Conservation (phyloP, 2,797 vertebrate species). For the Morus bassanus region DNA sequence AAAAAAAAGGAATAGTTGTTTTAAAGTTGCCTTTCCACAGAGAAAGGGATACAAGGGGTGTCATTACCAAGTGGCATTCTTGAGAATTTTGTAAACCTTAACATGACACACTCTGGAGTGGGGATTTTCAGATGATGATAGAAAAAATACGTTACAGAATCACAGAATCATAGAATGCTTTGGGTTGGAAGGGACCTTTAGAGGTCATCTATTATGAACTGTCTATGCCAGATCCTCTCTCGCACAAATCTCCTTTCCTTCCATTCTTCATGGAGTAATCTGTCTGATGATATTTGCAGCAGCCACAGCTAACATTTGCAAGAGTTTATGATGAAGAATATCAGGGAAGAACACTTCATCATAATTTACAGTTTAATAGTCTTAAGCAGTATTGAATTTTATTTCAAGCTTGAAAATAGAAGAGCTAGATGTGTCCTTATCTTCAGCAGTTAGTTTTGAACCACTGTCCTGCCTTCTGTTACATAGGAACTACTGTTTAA, state of each 20-base stretch:
- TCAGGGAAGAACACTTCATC: background rate
- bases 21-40: background rate
- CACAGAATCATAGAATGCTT: too few species aligned
- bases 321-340: background rate
- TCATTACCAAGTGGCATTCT: background rate
- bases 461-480: background rate
- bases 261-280: background rate
- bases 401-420: background rate
- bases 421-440: background rate
- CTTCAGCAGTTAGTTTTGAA: background rate
- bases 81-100: background rate
- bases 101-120: background rate
- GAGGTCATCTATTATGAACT: background rate
- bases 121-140: background rate
- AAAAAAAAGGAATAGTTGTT: background rate
- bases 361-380: background rate
- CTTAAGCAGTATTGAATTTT: background rate
- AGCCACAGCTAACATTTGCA: background rate
- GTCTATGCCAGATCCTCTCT: background rate
- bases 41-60: background rate
- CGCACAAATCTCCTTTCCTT: background rate
- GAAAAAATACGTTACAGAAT: background rate
- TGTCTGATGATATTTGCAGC: background rate
- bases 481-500: background rate
- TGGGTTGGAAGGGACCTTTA: too few species aligned